Conservation (phyloP, 2,888 invertebrate species). For the Andrena camellia region DNA sequence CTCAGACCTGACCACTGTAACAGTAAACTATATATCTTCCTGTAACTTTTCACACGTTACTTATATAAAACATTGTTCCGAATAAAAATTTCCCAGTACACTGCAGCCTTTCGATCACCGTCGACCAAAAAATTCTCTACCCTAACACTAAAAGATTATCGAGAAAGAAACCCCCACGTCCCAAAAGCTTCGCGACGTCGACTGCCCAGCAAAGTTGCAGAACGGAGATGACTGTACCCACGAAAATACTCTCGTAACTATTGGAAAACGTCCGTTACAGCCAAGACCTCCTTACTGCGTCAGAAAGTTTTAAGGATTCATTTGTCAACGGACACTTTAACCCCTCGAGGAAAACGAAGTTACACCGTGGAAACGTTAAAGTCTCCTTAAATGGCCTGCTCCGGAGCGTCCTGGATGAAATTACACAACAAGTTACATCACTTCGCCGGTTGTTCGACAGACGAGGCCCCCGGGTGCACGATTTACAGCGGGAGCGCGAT, state of each 20-base stretch:
- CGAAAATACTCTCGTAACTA: slow-evolving; percentile 1
- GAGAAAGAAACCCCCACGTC: no score
- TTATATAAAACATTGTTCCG: neutral
- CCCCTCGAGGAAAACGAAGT: neutral
- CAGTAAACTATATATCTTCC: neutral
- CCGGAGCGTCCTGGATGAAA: neutral
- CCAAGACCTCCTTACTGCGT: neutral
- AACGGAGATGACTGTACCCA: no score
- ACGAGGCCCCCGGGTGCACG: neutral
- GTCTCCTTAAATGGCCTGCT: neutral
- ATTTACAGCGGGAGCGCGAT: neutral
- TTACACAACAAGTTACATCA: slow-evolving; percentile 12
- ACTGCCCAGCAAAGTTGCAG: no score
- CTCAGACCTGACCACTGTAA: neutral
- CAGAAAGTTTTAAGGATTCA: neutral
- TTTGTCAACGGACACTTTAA: neutral
- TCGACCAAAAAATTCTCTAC: no score
- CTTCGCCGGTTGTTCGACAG: slow-evolving; percentile 2
- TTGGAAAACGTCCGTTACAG: slow-evolving; percentile 8
- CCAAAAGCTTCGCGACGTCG: no score
- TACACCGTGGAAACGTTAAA: neutral
- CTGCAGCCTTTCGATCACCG: neutral
- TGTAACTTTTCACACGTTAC: neutral
- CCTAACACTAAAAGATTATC: no score
- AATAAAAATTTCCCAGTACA: neutral